phyloP scores from a whole-genome alignment of 2,888 invertebrate species.

The Synergus laeviventris region DNA sequence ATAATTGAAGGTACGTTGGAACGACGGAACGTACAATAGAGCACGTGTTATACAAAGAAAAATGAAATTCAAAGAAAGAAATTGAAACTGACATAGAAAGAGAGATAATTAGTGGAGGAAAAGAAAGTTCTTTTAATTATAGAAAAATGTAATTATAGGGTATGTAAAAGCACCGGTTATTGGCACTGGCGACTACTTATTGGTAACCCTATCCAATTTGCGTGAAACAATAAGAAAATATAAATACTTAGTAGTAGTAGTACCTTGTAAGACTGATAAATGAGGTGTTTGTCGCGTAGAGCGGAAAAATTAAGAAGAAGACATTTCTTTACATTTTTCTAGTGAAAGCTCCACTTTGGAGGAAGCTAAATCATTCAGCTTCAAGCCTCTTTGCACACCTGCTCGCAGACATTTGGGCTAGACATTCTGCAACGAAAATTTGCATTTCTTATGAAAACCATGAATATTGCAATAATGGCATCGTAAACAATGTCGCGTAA shows the following conservation, averaged over 20 bases:
- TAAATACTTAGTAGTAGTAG: neutral
- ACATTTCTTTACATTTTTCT: conserved; percentile 23
- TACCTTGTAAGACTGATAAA: neutral
- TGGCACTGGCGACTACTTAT: neutral
- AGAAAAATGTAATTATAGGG: neutral
- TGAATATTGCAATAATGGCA: conserved; percentile 29
- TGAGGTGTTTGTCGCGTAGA: neutral
- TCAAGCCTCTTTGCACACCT: conserved; percentile 40
- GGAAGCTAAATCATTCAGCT: conserved; percentile 31
- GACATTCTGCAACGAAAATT: conserved; percentile 38
- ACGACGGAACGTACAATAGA: conserved; percentile 6
- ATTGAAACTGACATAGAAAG: neutral
- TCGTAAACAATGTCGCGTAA: conserved; percentile 22
- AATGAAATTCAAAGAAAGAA: conserved; percentile 20
- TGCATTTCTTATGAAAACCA: conserved; percentile 37
- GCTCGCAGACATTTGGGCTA: conserved; percentile 29
- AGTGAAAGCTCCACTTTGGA: conserved; percentile 9
- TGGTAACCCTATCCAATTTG: no score
- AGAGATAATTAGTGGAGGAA: neutral
- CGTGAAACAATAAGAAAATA: no score
- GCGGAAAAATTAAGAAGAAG: neutral
- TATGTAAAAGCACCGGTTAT: no score
- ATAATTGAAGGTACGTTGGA: conserved; percentile 1
- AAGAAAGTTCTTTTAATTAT: neutral
- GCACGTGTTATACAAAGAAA: conserved; percentile 2